phyloP scores from a whole-genome alignment of 2,113 vertebrate genomes.

The Fregetta grallaria region DNA sequence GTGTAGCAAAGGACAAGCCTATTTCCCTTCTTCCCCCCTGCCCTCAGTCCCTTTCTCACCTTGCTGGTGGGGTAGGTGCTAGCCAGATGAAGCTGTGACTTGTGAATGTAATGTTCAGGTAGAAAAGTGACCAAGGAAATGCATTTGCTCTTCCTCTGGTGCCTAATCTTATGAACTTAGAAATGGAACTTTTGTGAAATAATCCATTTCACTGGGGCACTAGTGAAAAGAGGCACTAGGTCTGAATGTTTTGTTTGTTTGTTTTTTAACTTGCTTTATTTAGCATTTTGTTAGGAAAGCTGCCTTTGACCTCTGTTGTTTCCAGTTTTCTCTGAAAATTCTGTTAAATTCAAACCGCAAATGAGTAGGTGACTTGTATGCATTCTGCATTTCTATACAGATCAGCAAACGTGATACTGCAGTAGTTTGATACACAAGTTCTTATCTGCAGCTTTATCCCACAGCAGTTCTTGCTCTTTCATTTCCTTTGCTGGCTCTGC shows the following conservation, averaged over 20 bases:
- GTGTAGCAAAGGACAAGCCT: neutral
- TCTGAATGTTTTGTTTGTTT: neutral
- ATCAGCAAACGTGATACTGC: neutral
- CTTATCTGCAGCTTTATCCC: slow-evolving; percentile 28
- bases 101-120: neutral
- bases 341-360: neutral
- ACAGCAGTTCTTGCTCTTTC: slow-evolving; percentile 6
- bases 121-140: neutral
- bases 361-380: neutral
- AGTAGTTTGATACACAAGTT: neutral
- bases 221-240: neutral
- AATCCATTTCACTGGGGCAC: neutral
- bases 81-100: neutral
- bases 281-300: neutral
- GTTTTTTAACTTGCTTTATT: neutral
- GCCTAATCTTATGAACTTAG: neutral
- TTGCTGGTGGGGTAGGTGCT: neutral
- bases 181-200: neutral
- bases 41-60: too few species aligned
- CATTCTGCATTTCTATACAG: neutral
- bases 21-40: neutral
- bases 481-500: slow-evolving; percentile 32
- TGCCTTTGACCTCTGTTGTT: neutral
- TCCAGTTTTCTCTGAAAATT: slow-evolving; percentile 24
- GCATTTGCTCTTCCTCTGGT: neutral